Conservation (phyloP, 2,113 vertebrate species). For the Pangasianodon hypophthalmus region DNA sequence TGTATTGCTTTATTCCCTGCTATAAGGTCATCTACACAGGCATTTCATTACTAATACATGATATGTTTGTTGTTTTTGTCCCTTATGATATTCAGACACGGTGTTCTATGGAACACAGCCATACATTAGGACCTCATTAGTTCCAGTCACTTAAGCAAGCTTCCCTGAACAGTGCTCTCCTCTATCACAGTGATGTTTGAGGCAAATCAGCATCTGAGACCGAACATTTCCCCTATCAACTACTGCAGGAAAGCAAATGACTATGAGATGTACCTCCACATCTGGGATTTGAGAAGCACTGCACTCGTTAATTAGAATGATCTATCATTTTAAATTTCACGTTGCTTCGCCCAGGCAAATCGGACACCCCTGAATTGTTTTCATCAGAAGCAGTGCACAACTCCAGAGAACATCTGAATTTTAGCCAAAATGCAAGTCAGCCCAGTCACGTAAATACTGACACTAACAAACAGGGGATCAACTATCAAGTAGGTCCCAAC, state of each 20-base stretch:
- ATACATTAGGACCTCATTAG: conserved; percentile 9
- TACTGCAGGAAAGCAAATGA: conserved; percentile 32
- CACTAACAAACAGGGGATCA: not conserved
- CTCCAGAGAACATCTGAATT: not conserved
- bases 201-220: conserved; percentile 14
- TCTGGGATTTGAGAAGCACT: conserved; percentile 65
- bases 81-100: not conserved
- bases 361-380: conserved; percentile 54
- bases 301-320: conserved; percentile 69
- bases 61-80: not conserved
- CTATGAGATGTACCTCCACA: conserved; percentile 53
- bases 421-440: not conserved
- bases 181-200: conserved; percentile 34
- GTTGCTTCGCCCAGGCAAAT: conserved; percentile 55
- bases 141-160: conserved; percentile 22
- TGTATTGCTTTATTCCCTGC: not conserved
- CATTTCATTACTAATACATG: conserved; percentile 4
- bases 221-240: conserved; percentile 39
- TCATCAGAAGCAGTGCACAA: not conserved
- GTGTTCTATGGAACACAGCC: not conserved
- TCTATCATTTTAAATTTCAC: conserved; percentile 64
- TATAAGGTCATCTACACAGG: not conserved
- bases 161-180: not conserved
- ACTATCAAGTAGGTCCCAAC: not conserved
- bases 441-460: not conserved